Conservation (phyloP, 1,140 invertebrate genomes). For the Physella acuta region DNA sequence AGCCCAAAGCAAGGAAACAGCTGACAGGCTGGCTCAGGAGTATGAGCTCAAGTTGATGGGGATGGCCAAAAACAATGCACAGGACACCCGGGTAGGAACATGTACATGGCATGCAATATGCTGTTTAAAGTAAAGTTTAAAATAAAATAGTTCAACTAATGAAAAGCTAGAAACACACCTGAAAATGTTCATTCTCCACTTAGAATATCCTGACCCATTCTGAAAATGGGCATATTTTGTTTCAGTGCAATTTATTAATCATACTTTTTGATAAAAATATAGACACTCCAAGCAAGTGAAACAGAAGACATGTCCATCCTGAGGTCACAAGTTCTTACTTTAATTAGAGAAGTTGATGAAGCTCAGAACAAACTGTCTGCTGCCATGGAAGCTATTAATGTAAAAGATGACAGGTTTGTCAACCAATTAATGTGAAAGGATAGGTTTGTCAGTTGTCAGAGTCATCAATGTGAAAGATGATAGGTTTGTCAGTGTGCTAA, state of each 20-base stretch:
- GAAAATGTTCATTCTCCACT: too few relatives aligned
- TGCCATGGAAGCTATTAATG: slow-evolving; percentile 20
- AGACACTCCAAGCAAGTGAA: too few relatives aligned
- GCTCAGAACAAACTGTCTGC: slow-evolving; percentile 30
- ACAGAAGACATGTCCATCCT: slow-evolving; percentile 31
- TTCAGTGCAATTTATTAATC: too few relatives aligned
- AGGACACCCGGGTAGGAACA: too few relatives aligned
- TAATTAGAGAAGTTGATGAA: slow-evolving; percentile 36
- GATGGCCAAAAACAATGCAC: slow-evolving; percentile 3
- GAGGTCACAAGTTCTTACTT: slow-evolving; percentile 30
- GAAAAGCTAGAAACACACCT: too few relatives aligned
- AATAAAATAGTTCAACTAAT: too few relatives aligned
- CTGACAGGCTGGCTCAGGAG: slow-evolving; percentile 5
- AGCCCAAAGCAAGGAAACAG: not conserved
- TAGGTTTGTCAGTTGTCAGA: slow-evolving; percentile 25
- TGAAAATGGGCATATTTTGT: too few relatives aligned
- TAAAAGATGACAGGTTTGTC: slow-evolving; percentile 30
- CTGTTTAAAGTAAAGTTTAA: too few relatives aligned
- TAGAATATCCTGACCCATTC: too few relatives aligned
- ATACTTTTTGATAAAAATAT: too few relatives aligned
- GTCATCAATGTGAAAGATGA: slow-evolving; percentile 25
- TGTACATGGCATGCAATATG: too few relatives aligned
- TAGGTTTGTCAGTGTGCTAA: slow-evolving; percentile 25
- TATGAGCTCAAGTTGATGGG: slow-evolving; percentile 13
- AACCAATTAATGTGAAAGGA: too few relatives aligned